Conservation (phyloP, 1,140 invertebrate species). For the Tribolium madens region DNA sequence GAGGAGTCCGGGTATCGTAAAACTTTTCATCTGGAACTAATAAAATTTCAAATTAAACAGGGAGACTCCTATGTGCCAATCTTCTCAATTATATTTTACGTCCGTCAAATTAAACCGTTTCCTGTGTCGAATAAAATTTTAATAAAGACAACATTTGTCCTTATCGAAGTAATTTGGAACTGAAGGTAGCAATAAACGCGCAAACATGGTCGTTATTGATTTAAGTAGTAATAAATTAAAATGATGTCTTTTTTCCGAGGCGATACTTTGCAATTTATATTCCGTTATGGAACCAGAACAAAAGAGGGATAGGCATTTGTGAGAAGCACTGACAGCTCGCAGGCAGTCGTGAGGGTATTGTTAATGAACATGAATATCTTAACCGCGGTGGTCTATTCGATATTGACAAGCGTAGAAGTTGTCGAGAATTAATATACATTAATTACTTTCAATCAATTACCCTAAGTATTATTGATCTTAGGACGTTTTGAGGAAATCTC, state of each 20-base stretch:
- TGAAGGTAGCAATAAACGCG: conserved; percentile 14
- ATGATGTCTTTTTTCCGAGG: conserved; percentile 30
- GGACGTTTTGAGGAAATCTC: not conserved
- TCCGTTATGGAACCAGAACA: conserved; percentile 34
- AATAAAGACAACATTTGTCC: conserved; percentile 34
- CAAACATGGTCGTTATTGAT: conserved; percentile 33
- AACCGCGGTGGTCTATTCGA: conserved; percentile 50
- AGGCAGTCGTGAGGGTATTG: conserved; percentile 53
- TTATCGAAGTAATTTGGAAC: not conserved
- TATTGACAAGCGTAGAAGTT: conserved; percentile 48
- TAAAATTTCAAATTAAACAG: conserved; percentile 42
- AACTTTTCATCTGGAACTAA: conserved; percentile 42
- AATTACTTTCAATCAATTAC: conserved; percentile 47
- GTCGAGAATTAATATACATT: conserved; percentile 32
- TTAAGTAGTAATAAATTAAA: conserved; percentile 33
- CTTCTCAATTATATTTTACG: conserved; percentile 49
- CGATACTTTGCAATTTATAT: conserved; percentile 39
- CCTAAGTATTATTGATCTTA: not conserved
- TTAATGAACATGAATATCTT: conserved; percentile 56
- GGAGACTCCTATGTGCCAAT: conserved; percentile 42
- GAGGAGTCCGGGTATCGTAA: conserved; percentile 34
- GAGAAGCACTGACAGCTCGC: conserved; percentile 42
- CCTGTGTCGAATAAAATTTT: conserved; percentile 36
- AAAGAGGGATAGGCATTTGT: conserved; percentile 36
- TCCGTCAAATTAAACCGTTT: conserved; percentile 48